Conservation (phyloP, 2,888 invertebrate species). For the Drosophila colorata region DNA sequence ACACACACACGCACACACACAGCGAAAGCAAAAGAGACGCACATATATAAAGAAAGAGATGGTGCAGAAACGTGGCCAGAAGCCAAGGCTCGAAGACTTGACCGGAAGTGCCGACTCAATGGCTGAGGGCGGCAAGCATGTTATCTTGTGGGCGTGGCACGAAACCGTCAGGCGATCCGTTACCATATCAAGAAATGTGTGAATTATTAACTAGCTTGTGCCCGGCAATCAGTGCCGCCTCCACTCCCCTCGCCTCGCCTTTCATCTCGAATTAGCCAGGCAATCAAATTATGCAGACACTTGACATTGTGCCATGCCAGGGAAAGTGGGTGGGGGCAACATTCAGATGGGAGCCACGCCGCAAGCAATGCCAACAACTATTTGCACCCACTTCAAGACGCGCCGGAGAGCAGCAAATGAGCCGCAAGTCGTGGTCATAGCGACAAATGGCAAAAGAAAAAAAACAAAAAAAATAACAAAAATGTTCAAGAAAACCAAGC, state of each 20-base stretch:
- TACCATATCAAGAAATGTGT: constrained; percentile 49
- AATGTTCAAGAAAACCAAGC: constrained; percentile 31
- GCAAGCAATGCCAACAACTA: constrained; percentile 46
- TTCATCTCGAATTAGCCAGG: constrained; percentile 54
- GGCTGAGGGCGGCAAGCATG: constrained; percentile 14
- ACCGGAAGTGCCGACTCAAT: constrained; percentile 43
- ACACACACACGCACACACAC: constrained; percentile 8
- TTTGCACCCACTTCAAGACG: constrained; percentile 63
- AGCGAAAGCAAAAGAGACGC: neutral
- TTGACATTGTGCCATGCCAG: constrained; percentile 50
- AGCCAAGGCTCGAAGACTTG: constrained; percentile 22
- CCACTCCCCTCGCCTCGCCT: neutral
- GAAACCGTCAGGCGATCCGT: constrained; percentile 34
- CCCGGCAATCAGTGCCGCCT: neutral
- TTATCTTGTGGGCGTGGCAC: constrained; percentile 48
- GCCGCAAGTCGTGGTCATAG: constrained; percentile 52
- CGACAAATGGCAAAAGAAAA: constrained; percentile 37
- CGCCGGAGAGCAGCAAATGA: constrained; percentile 54
- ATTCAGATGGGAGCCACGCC: constrained; percentile 11
- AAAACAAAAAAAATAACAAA: constrained; percentile 1
- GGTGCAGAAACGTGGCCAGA: neutral
- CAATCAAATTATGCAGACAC: constrained; percentile 68
- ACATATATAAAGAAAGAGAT: neutral
- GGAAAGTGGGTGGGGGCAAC: neutral
- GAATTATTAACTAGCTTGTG: constrained; percentile 56